These are phyloP conservation scores for Xenopus tropicalis DNA, from an alignment of 2,113 vertebrate genomes.

Conservation along the genomic window DNA sequence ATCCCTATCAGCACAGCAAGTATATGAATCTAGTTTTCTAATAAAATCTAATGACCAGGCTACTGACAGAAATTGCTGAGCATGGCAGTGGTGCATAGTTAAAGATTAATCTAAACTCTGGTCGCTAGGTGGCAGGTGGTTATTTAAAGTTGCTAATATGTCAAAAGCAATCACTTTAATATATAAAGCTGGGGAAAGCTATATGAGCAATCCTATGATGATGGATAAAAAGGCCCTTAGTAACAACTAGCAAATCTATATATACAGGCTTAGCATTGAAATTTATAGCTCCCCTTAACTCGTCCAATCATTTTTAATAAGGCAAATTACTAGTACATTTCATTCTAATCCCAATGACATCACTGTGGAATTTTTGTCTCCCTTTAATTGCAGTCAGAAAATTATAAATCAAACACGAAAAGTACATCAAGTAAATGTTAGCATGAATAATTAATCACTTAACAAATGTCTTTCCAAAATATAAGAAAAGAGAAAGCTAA, in stretches of 20 bases:
- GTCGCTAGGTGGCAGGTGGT: slow-evolving; percentile 39
- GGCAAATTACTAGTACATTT: slow-evolving; percentile 12
- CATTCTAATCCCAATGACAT: slow-evolving; percentile 20
- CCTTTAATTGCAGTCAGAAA: not conserved
- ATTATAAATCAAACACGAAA: slow-evolving; percentile 13
- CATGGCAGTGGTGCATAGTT: not conserved
- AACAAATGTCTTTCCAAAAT: no score
- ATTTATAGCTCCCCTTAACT: slow-evolving; percentile 25
- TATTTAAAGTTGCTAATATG: slow-evolving; percentile 39
- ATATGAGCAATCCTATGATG: slow-evolving; percentile 32
- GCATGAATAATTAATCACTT: slow-evolving; percentile 1
- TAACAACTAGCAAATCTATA: slow-evolving; percentile 28
- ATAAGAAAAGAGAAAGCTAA: no score
- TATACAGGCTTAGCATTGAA: slow-evolving; percentile 14
- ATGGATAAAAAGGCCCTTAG: slow-evolving; percentile 28
- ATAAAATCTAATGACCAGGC: no score
- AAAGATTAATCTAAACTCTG: slow-evolving; percentile 33
- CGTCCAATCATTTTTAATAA: slow-evolving; percentile 24
- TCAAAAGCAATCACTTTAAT: slow-evolving; percentile 34
- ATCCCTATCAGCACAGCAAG: no score
- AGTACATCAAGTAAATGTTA: slow-evolving; percentile 1
- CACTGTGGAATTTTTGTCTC: slow-evolving; percentile 14
- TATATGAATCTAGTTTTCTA: no score
- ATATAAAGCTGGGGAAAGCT: slow-evolving; percentile 23
- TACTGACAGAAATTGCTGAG: no score